Conservation (phyloP, 2,888 invertebrate genomes). For the Cerastis leucographa region DNA sequence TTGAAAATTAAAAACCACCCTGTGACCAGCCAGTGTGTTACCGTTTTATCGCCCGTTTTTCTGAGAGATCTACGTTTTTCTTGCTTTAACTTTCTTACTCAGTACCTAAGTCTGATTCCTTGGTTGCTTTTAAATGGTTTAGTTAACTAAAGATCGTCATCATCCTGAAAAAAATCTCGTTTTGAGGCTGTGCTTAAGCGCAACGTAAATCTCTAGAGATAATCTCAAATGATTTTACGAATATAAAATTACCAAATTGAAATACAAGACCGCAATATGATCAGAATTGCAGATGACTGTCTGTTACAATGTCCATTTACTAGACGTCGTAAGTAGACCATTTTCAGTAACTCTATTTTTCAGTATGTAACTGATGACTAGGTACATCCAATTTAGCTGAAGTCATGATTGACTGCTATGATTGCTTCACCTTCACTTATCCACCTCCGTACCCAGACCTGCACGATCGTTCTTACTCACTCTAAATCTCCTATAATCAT, state of each 20-base stretch:
- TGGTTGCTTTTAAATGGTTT: not conserved
- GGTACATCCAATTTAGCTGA: not conserved
- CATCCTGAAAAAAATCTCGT: not conserved
- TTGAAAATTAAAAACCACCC: too few species aligned
- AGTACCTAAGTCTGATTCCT: not conserved
- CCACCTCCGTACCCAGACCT: not conserved
- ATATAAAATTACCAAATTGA: not conserved
- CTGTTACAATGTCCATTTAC: not conserved
- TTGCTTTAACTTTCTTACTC: not conserved
- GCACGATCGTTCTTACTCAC: not conserved
- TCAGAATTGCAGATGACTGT: not conserved
- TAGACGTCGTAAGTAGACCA: too few species aligned
- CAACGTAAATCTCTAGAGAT: not conserved
- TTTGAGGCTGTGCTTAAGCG: not conserved
- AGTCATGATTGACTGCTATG: not conserved
- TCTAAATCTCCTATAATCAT: conserved; percentile 15
- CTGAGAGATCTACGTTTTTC: not conserved
- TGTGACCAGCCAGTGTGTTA: too few species aligned
- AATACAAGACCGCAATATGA: not conserved
- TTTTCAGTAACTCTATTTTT: not conserved
- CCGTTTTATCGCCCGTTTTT: not conserved
- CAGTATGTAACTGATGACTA: not conserved
- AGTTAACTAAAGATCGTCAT: not conserved
- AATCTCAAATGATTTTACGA: not conserved
- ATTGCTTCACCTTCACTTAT: not conserved